Evolutionary conservation across 2,888 invertebrate species (phyloP).

Genomic region (Drosophila quasianomalipes): DNA sequence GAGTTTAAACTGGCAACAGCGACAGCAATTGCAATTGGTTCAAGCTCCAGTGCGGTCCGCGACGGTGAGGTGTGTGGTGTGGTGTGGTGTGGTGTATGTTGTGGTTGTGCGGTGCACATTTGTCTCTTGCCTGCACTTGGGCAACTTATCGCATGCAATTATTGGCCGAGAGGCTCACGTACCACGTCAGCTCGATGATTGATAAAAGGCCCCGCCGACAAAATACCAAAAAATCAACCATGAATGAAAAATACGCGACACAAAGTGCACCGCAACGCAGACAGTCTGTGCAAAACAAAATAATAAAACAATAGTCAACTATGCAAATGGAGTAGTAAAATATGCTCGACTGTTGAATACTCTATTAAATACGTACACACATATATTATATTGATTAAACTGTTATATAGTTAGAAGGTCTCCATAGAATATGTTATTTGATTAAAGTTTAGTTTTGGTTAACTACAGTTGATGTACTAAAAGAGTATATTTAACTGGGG

Average conservation of each 20-base stretch:
- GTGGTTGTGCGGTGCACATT: constrained; percentile 33
- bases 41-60: not conserved
- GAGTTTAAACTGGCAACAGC: constrained; percentile 69
- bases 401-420: not conserved
- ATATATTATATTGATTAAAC: not conserved
- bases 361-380: not conserved
- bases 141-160: constrained; percentile 79
- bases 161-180: constrained; percentile 74
- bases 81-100: constrained; percentile 1
- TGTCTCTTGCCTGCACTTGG: constrained; percentile 60
- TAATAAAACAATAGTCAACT: constrained; percentile 1
- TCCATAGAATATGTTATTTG: not conserved
- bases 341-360: constrained; percentile 6
- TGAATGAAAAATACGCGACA: constrained; percentile 70
- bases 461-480: not conserved
- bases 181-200: constrained; percentile 70
- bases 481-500: not conserved
- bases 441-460: not conserved
- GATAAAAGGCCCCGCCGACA: constrained; percentile 76
- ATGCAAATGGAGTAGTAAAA: constrained; percentile 1
- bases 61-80: not conserved
- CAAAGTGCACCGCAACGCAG: constrained; percentile 61
- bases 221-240: constrained; percentile 74
- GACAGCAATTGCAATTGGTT: constrained; percentile 37
- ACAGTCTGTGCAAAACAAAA: constrained; percentile 61